phyloP scores from a whole-genome alignment of 1,140 invertebrate species.

The Dinothrombium tinctorium region DNA sequence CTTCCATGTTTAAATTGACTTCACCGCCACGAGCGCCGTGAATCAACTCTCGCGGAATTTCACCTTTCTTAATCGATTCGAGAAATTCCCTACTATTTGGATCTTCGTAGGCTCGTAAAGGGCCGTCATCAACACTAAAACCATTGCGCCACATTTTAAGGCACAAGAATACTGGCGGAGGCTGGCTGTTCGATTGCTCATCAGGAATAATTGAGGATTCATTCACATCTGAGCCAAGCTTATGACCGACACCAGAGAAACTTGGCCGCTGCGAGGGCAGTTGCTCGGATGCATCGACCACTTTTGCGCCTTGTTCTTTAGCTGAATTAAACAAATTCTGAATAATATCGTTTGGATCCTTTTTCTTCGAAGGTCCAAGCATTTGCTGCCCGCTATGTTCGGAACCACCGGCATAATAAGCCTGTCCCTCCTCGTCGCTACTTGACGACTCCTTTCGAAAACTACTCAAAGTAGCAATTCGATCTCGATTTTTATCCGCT shows the following conservation, averaged over 20 bases:
- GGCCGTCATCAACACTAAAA: constrained; percentile 75
- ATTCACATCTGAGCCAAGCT: constrained; percentile 14
- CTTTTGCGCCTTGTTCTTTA: constrained; percentile 45
- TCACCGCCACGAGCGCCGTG: constrained; percentile 39
- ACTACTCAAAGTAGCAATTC: too few relatives aligned
- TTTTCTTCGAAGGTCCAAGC: constrained; percentile 56
- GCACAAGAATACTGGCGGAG: constrained; percentile 33
- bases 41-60: constrained; percentile 63
- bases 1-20: constrained; percentile 73
- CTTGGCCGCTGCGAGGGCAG: constrained; percentile 6
- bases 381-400: constrained; percentile 83
- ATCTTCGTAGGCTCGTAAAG: constrained; percentile 55
- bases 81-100: constrained; percentile 67
- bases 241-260: constrained; percentile 1
- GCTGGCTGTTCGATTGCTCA: constrained; percentile 44
- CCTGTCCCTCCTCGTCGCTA: constrained; percentile 27
- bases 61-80: constrained; percentile 51
- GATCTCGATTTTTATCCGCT: too few relatives aligned
- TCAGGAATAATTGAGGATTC: constrained; percentile 3
- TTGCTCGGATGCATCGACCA: constrained; percentile 29
- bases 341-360: constrained; percentile 43
- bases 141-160: constrained; percentile 83
- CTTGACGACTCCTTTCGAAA: too few relatives aligned
- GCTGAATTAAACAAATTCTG: constrained; percentile 76
- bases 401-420: constrained; percentile 88